Base-by-base conservation (phyloP, 2,888 invertebrate genomes). In the Rhaphigaster nebulosa region DNA sequence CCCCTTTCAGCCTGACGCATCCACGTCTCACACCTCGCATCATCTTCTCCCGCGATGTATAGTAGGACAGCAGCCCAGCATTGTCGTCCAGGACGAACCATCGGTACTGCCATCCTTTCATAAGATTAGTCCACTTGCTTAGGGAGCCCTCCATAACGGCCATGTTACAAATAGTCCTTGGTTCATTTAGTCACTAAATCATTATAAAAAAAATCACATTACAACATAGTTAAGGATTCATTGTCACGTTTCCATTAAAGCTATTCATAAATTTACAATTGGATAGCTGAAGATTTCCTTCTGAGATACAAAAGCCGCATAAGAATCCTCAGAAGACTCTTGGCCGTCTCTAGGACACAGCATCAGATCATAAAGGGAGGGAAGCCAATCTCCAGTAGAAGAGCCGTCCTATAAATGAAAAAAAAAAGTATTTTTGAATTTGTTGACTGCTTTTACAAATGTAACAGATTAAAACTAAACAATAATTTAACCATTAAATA, bases 21-120 rank as follows among this genome's bases (percentile, higher is more conserved):
- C 99, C 99, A 92, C 99, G 96, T 91, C 99, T 95, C 60, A 99
- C 98, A 26, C 99, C 99, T 92, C 98, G 96, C 94, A 98, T 98
- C 99, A 99, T 99, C 94, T 99, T 99, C 94, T 99, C 99, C 94
- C 98, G 98, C 23, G 98, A 98, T 99, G 99, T 99, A 94, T 99
- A 99, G 94, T 99, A 99, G 15, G 99, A 98, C 91, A 99, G 95
- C 92, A 99, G 95, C 90, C 99, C 99, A 93, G 98, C 97, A 94
- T 97, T 98, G 94, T 99, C 98, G 94, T 99, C 99, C 93, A 99
- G 95, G 93, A 99, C 99, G 95, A 99, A 99, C 98, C 99, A 99
- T 93, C 99, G 96, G 95, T 99, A 99, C 94, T 99, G 99, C 99
- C 99, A 99, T 92, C 99, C 99, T 94, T 98, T 98, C 96, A 98